phyloP scores from a whole-genome alignment of 2,888 invertebrate species.

The Sinotaia quadrata region DNA sequence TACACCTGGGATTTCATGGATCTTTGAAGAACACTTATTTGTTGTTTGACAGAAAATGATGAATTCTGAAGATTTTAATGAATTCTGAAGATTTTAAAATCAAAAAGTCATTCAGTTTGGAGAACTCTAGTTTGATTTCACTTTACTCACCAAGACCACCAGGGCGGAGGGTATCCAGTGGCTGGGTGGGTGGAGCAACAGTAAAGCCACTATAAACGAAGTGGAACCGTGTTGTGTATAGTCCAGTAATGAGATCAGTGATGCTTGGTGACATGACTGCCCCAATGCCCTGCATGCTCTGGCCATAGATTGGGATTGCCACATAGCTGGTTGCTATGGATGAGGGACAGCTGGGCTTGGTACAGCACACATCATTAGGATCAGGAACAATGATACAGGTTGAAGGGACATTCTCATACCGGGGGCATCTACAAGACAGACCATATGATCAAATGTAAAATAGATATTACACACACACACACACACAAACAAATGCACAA shows the following conservation, averaged over 20 bases:
- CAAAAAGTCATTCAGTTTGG: too few species aligned
- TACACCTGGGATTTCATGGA: too few species aligned
- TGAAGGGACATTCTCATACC: constrained; percentile 50
- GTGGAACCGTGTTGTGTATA: constrained; percentile 39
- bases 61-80: too few species aligned
- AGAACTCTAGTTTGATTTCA: too few species aligned
- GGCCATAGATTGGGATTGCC: constrained; percentile 51
- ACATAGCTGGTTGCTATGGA: constrained; percentile 37
- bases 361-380: constrained; percentile 54
- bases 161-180: constrained; percentile 14
- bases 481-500: too few species aligned
- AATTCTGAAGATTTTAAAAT: too few species aligned
- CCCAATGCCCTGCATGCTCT: constrained; percentile 47
- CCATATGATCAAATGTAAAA: too few species aligned
- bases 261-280: constrained; percentile 49
- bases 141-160: constrained; percentile 12
- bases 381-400: constrained; percentile 46
- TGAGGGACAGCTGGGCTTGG: constrained; percentile 37
- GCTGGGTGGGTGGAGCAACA: constrained; percentile 50
- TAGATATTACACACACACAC: background rate
- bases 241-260: constrained; percentile 31
- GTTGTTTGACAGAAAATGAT: too few species aligned
- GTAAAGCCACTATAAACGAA: constrained; percentile 43
- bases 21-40: too few species aligned
- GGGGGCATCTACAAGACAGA: constrained; percentile 52